Conservation (phyloP, 2,797 vertebrate species). For the Graptemys geographica region DNA sequence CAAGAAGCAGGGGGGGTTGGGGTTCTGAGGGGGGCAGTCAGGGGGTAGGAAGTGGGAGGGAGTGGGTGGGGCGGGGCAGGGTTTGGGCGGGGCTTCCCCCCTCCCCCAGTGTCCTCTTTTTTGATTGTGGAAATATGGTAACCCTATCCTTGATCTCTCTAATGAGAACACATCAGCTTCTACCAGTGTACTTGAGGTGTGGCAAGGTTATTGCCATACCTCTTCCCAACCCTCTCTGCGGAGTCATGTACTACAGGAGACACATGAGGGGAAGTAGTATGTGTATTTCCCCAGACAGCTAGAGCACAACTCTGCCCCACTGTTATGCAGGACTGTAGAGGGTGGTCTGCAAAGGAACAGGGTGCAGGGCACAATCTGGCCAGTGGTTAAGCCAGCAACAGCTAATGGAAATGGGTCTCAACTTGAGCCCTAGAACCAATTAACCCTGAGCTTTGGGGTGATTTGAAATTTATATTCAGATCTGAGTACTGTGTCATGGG, state of each 20-base stretch:
- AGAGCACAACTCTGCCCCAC: background rate
- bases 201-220: background rate
- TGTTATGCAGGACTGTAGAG: background rate
- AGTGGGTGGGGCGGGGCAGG: too few species aligned
- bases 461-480: background rate
- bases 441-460: background rate
- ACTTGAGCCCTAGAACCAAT: background rate
- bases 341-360: background rate
- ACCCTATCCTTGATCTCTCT: background rate
- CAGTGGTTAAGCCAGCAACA: background rate
- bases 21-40: too few species aligned
- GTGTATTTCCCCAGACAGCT: background rate
- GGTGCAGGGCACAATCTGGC: accelerated
- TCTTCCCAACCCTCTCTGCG: background rate
- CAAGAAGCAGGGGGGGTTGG: too few species aligned
- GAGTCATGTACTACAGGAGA: background rate
- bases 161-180: background rate
- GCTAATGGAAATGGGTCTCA: background rate
- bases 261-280: background rate
- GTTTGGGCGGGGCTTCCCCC: too few species aligned
- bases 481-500: background rate
- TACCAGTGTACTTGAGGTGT: background rate
- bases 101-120: too few species aligned
- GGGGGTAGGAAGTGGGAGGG: too few species aligned
- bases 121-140: too few species aligned